Conservation (phyloP, 2,113 vertebrate species). For the Aramus guarauna region DNA sequence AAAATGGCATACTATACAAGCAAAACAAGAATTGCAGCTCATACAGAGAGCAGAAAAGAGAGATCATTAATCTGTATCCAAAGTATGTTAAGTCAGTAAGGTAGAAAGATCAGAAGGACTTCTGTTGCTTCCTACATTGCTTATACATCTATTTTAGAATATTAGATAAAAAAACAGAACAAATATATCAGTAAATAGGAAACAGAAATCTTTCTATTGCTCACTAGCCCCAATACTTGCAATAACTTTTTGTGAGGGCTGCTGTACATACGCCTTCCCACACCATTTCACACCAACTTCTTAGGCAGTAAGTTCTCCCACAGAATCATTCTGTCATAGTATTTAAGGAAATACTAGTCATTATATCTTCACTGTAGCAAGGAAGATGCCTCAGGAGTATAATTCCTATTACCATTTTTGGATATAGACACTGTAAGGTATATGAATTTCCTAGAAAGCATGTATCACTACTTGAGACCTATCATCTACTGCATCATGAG, state of each 20-base stretch:
- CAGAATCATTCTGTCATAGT: background rate
- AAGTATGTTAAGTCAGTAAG: background rate
- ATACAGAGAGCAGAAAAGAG: background rate
- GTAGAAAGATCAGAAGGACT: background rate
- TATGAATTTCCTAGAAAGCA: background rate
- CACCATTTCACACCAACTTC: background rate
- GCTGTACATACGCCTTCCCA: background rate
- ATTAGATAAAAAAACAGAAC: background rate
- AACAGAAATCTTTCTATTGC: background rate
- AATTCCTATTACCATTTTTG: background rate
- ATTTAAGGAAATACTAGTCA: background rate
- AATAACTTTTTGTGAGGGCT: background rate
- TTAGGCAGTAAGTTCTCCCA: background rate
- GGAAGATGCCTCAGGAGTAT: background rate
- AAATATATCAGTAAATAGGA: background rate
- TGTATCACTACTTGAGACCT: background rate
- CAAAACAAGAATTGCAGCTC: background rate
- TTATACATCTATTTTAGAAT: background rate
- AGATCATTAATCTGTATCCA: background rate
- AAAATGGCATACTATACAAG: background rate
- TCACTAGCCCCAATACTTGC: background rate
- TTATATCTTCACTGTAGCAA: background rate
- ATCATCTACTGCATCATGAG: background rate
- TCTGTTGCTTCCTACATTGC: background rate
- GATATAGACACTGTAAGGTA: too few relatives aligned